A percentile compares a stretch with the other conserved stretches of the same genome.
Conservation (phyloP, 2,888 invertebrate genomes). For the Rhagonycha fulva region DNA sequence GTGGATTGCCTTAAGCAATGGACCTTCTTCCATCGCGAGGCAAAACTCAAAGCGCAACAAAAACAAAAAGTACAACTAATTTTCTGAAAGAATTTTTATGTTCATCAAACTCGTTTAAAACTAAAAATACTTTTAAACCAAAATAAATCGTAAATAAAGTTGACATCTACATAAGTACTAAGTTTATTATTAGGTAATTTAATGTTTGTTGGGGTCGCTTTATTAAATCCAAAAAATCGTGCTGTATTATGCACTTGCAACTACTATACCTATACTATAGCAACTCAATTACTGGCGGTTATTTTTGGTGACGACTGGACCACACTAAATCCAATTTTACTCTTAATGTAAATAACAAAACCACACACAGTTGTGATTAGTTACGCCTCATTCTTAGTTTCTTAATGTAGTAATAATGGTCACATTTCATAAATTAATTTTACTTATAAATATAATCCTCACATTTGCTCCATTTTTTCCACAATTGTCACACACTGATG, state of each 20-base stretch:
- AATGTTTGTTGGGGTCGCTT: neutral
- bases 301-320: constrained; percentile 24
- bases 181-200: constrained; percentile 12
- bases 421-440: neutral
- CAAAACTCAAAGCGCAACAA: constrained; percentile 4
- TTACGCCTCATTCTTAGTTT: constrained; percentile 9
- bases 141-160: constrained; percentile 8
- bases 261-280: neutral
- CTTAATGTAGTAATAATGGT: neutral
- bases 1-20: constrained; percentile 16
- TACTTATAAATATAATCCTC: neutral
- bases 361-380: constrained; percentile 20
- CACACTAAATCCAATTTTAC: constrained; percentile 21
- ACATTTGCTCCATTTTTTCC: neutral
- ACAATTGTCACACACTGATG: no score
- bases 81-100: neutral
- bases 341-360: constrained; percentile 16
- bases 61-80: neutral
- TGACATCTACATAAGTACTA: neutral
- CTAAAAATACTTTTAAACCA: neutral
- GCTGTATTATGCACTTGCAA: neutral
- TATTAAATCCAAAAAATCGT: neutral
- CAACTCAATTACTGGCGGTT: constrained; percentile 22
- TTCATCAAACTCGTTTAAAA: neutral
- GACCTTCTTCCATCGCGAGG: constrained; percentile 2